Base-by-base conservation (phyloP, 2,797 vertebrate species). In the Anguilla pacifica region DNA sequence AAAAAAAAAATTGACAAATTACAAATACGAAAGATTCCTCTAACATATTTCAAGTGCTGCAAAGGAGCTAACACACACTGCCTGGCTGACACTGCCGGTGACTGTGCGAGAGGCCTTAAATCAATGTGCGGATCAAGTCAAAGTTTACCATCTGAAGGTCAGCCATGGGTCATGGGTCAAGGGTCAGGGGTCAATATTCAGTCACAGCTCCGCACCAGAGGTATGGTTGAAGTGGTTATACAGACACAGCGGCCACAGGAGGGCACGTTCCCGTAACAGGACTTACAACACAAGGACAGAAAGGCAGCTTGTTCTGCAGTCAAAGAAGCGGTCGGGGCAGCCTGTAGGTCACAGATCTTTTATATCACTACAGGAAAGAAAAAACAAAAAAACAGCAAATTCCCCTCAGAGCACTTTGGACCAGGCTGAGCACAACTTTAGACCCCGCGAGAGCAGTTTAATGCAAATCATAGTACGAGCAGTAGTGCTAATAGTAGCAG, bases 21-120 rank as follows among this genome's bases (percentile, higher is more conserved):
- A 64, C 59, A 84, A 49, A 83, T 28, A 95, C 92, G 74, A 93
- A 95, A 92, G 87, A 92, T 94, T 95, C 93, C 92, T 90, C 94
- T 95, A 35, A 95, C 88, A 92, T 94, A 94, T 92, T 94, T 96
- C 95, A 96, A 96, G 96, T 97, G 96, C 96, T 96, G 95, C 93
- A 94, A 94, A 94, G 93, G 93, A 92, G 89, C 90, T 94, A 89
- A 90, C 91, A 91, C 92, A 92, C 92, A 90, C 92, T 91, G 85
- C 46, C 88, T 91, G 39, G 57, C 90, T 81, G 89, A 39, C 85
- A 79, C 86, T 87, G n/a, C 72, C 86, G 43, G 70, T 17, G 91
- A 90, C 92, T 93, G 92, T 91, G 86, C 90, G 91, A 94, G 94
- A 94, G 94, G 94, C 92, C 93, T 25, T 93, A 91, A 94, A 92